Evolutionary conservation across 2,113 vertebrate species (phyloP).

Genomic region (Prionailurus viverrinus): DNA sequence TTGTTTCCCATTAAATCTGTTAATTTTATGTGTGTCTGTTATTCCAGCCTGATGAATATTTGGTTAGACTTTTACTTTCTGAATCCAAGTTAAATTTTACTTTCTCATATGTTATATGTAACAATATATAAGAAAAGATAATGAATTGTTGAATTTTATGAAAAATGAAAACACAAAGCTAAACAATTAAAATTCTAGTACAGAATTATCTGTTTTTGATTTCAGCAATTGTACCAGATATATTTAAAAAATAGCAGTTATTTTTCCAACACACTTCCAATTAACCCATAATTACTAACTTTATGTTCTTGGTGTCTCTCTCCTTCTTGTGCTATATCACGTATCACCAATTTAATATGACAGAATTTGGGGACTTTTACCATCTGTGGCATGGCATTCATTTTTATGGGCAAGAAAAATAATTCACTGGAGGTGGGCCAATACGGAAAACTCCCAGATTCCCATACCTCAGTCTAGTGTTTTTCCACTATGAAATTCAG

Average conservation of each 20-base stretch:
- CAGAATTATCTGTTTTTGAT: background rate
- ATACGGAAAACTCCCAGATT: background rate
- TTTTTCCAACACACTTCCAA: background rate
- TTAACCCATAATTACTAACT: background rate
- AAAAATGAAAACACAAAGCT: background rate
- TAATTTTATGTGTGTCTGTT: background rate
- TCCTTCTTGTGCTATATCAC: background rate
- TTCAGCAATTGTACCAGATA: background rate
- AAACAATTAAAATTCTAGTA: slow-evolving; percentile 1
- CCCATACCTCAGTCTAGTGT: background rate
- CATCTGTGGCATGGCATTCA: background rate
- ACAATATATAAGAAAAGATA: background rate
- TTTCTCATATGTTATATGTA: background rate
- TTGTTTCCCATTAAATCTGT: background rate
- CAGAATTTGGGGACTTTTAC: background rate
- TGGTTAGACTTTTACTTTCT: background rate
- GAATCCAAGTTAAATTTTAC: background rate
- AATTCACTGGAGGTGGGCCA: background rate
- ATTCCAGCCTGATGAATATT: background rate
- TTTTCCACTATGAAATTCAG: background rate
- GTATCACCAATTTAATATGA: background rate
- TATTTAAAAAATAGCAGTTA: background rate
- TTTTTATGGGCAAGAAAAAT: background rate
- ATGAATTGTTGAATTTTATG: background rate
- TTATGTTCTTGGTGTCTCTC: background rate